Base-by-base conservation (phyloP, 2,113 vertebrate species). In the Urocolius indicus region DNA sequence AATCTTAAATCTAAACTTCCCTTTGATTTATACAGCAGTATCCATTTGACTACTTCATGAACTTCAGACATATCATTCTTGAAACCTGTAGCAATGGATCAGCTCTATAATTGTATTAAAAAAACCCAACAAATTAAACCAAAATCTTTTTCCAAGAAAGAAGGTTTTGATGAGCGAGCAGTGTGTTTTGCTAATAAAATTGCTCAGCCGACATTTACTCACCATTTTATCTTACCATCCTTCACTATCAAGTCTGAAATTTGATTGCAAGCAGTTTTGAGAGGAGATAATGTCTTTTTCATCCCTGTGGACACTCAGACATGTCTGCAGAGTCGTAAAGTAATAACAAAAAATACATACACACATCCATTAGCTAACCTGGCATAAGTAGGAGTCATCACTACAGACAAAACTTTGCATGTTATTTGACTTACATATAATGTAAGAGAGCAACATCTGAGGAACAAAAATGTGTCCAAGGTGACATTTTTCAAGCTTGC, bases 221-320 rank as follows among this genome's bases (percentile, higher is more conserved):
- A 83, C 24, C 16, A 34, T 76, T 68, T 62, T 85, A 17, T 62
- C 67, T 80, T 88, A 61, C 48, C 15, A 49, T 62, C 49, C 43
- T 92, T 95, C 85, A 69, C 24, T 73, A 87, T 41, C 74, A 91
- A 83, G 78, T 46, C 62, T 63, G 30, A 62, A 65, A 95, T 92
- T 85, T 90, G 74, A 79, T 65, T 69, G 24, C 71, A 87, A 85
- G 45, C 26, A 57, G 16, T 90, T 95, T 93, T 85, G 67, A 85
- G 68, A 67, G 76, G 46, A 46, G 59, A 93, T 93, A 26, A 52
- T 41, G 21, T 82, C 27, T 11, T 87, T 51, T 76, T 90, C 66
- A 76, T 58, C 78, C 63, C 75, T 80, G 55, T 62, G 63, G 67
- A 88, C 36, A 73, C 58, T 69, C 51, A 72, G 62, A 87, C 82